These are phyloP conservation scores for Palythoa grandis DNA, from an alignment of 92 coral and sea anemone genomes.

Conservation along the genomic window DNA sequence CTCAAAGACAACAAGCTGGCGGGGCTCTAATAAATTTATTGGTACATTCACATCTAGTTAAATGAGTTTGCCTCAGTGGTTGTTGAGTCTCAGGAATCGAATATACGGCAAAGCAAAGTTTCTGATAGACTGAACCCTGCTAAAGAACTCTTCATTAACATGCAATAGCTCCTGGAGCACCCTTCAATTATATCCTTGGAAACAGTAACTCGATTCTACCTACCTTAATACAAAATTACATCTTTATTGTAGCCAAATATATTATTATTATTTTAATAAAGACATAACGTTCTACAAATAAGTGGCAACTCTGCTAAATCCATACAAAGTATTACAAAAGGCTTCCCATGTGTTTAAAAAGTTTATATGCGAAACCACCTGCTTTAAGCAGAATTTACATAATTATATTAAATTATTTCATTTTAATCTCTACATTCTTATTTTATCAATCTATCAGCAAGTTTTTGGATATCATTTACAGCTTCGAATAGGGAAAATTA, in stretches of 20 bases:
- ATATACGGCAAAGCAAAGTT: neutral
- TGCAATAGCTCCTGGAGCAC: neutral
- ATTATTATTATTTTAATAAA: slow-evolving; percentile 68
- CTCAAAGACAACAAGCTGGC: too few species aligned
- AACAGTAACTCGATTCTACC: slow-evolving; percentile 1
- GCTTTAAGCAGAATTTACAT: slow-evolving; percentile 66
- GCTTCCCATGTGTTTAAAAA: slow-evolving; percentile 64
- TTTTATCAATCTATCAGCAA: slow-evolving; percentile 30
- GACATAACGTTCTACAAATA: slow-evolving; percentile 57
- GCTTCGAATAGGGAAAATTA: neutral
- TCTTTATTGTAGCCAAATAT: slow-evolving; percentile 39
- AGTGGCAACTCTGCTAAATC: slow-evolving; percentile 61
- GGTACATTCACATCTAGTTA: neutral
- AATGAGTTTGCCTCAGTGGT: neutral
- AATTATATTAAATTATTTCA: slow-evolving; percentile 46
- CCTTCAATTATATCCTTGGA: neutral
- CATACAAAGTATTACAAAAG: slow-evolving; percentile 56
- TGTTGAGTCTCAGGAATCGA: neutral
- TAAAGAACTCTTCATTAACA: neutral
- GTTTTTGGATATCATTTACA: slow-evolving; percentile 4
- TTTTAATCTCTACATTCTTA: slow-evolving; percentile 35
- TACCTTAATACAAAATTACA: slow-evolving; percentile 33
- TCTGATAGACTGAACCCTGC: neutral
- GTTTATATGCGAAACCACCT: slow-evolving; percentile 51
- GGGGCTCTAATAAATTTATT: neutral